Percentiles rank a stretch among this genome's conserved stretches.
These are phyloP conservation scores for Sphaerodactylus townsendi DNA, from an alignment of 2,113 vertebrate genomes.

Conservation along the genomic window DNA sequence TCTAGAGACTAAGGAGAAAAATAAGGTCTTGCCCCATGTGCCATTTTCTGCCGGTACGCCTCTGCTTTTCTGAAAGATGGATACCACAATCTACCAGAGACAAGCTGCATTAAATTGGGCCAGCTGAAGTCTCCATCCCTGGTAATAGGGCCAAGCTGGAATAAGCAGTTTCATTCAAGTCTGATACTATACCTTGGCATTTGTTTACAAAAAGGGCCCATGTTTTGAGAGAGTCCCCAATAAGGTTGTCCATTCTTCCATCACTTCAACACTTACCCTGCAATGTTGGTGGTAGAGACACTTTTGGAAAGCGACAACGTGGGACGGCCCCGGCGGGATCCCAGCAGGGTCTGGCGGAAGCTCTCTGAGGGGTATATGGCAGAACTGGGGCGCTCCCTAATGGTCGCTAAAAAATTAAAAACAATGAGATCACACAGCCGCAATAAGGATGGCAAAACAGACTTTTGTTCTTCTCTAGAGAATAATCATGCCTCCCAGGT, in stretches of 20 bases:
- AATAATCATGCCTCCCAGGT: background rate
- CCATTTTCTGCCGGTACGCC: no score
- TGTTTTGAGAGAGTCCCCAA: background rate
- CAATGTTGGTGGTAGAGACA: slow-evolving; percentile 94
- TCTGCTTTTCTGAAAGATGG: no score
- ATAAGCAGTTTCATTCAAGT: no score
- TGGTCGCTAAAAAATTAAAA: slow-evolving; percentile 65
- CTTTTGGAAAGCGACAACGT: slow-evolving; percentile 88
- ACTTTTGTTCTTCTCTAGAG: background rate
- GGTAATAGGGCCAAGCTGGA: no score
- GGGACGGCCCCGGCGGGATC: slow-evolving; percentile 82
- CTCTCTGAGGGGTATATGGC: slow-evolving; percentile 90
- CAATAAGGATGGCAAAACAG: background rate
- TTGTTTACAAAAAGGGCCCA: background rate
- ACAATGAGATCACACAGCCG: background rate
- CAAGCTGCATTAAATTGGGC: no score
- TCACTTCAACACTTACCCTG: slow-evolving; percentile 75
- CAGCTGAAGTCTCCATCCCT: no score
- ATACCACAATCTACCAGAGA: no score
- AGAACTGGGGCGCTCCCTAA: slow-evolving; percentile 85
- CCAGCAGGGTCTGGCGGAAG: slow-evolving; percentile 86
- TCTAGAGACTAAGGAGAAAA: no score
- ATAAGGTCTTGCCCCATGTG: no score
- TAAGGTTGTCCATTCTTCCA: background rate
- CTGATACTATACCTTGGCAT: background rate